These are phyloP conservation scores for Stegana nigrithorax DNA, from an alignment of 2,888 invertebrate genomes.

Conservation along the genomic window DNA sequence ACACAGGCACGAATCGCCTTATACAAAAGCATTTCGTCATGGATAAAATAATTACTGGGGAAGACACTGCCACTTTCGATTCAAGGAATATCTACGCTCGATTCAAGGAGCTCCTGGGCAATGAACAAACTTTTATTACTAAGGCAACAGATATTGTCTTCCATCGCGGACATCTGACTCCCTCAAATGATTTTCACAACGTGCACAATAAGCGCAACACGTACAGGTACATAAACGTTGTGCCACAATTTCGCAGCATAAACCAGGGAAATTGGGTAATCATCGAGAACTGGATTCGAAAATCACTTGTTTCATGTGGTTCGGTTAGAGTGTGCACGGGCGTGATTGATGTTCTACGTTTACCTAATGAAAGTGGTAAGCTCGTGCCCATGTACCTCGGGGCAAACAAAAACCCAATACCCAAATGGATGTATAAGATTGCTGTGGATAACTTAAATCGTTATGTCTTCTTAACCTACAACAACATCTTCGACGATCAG, in stretches of 20 bases:
- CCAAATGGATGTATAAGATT: constrained; percentile 41
- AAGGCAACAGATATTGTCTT: constrained; percentile 32
- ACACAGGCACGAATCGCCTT: neutral
- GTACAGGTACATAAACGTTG: constrained; percentile 70
- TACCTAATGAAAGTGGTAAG: neutral
- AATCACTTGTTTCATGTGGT: neutral
- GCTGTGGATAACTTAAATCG: constrained; percentile 19
- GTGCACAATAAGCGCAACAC: constrained; percentile 67
- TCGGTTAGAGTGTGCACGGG: constrained; percentile 35
- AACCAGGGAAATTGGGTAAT: constrained; percentile 72
- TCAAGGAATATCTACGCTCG: constrained; percentile 28
- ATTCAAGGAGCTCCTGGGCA: constrained; percentile 31
- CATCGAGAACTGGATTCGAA: constrained; percentile 67
- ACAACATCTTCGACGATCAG: constrained; percentile 24
- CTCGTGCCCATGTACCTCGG: constrained; percentile 27
- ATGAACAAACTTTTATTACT: constrained; percentile 24
- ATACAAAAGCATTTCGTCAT: constrained; percentile 28
- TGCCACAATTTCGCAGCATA: constrained; percentile 70
- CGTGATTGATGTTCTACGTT: constrained; percentile 26
- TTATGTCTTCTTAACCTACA: constrained; percentile 36
- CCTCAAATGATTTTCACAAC: constrained; percentile 70
- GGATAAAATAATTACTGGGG: constrained; percentile 30
- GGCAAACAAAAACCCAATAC: constrained; percentile 26
- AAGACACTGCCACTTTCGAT: constrained; percentile 28
- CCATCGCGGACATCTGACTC: constrained; percentile 70